Evolutionary conservation across 2,888 invertebrate species (phyloP), one percentile per base, ranked within the genome.

Genomic region (Agrotis segetum): DNA sequence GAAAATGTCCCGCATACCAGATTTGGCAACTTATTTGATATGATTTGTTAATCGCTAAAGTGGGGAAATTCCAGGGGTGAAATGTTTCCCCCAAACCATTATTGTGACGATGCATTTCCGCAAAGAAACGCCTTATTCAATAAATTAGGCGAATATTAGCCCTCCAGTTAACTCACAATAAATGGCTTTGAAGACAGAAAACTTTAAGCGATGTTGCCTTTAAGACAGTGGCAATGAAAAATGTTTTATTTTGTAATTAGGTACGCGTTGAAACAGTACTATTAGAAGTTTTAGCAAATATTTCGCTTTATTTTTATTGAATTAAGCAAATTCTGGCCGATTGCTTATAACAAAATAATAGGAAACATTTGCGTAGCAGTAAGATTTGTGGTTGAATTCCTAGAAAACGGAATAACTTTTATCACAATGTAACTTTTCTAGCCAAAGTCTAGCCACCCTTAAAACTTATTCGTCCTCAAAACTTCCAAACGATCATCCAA

Each of bases 81-180:
- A 74, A 70, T 65, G 64, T 71, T 77, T 81, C 70, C 84, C 83
- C 81, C 34, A 67, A 71, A 81, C 69, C 66, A 73, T 81, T 81
- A 81, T 71, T 83, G 77, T 83, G 81, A 77, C 83, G 60, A 69
- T 83, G 84, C 70, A 73, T 66, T 82, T 83, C 73, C 72, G 77
- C 68, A 72, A 76, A 76, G 69, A 76, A 77, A 70, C 72, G 69
- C 77, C 81, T 77, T 82, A 81, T 81, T 81, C 70, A 83, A 83
- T 81, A 76, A 80, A 80, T 83, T 83, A 76, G 53, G 60, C 21
- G 70, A 71, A 60, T 77, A 71, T 76, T 76, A 81, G 40, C 69
- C 77, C 81, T 72, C 67, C 60, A 9, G 64, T 75, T 59, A 61
- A 65, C 47, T 49, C 21, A 53, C 53, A 47, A 67, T 70, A 68